A percentile compares a stretch with the other conserved stretches of the same genome.
These are phyloP conservation scores for Actenoides hombroni DNA, from an alignment of 2,113 vertebrate genomes.

Conservation along the genomic window DNA sequence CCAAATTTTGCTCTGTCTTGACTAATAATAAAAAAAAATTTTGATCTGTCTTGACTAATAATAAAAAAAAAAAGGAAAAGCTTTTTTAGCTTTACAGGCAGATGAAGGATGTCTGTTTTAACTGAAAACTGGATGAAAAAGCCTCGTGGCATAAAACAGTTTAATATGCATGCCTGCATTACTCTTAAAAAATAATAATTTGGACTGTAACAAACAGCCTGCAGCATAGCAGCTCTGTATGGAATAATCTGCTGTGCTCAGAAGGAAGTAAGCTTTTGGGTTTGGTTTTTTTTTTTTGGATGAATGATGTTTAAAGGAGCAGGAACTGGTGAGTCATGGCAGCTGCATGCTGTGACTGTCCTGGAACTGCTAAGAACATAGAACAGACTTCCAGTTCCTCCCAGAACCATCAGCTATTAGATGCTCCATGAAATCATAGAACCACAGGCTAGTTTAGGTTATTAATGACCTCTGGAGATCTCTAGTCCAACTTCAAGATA, in stretches of 20 bases:
- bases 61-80: background rate
- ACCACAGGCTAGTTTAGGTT: background rate
- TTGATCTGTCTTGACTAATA: background rate
- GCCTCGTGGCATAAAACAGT: background rate
- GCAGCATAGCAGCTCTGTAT: background rate
- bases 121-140: background rate
- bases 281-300: background rate
- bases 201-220: background rate
- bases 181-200: background rate
- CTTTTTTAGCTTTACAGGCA: background rate
- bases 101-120: background rate
- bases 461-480: background rate
- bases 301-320: slow-evolving; percentile 2
- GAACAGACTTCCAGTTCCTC: slow-evolving; percentile 26
- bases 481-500: background rate
- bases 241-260: background rate
- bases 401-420: background rate
- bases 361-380: slow-evolving; percentile 14
- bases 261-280: background rate
- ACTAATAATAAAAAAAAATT: background rate
- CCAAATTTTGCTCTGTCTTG: background rate
- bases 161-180: background rate
- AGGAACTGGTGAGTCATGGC: slow-evolving; percentile 34
- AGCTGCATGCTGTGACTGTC: slow-evolving; percentile 19
- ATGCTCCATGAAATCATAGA: background rate